A percentile compares a stretch with the other conserved stretches of the same genome.
Conservation (phyloP, 53 echinoderm and acorn worm species). For the Stichopus horrens region DNA sequence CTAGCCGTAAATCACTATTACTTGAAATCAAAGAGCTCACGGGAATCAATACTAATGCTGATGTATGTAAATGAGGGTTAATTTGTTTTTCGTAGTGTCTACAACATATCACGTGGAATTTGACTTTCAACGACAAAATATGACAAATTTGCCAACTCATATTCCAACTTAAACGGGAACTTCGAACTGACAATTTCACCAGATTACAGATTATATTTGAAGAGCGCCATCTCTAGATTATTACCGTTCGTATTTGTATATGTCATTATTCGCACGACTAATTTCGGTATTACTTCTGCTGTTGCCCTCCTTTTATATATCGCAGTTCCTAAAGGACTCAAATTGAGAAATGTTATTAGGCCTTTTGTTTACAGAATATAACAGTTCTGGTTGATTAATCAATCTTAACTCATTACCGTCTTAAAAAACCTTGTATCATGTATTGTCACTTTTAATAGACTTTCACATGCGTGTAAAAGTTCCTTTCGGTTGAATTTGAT, state of each 20-base stretch:
- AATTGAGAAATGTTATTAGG: background rate
- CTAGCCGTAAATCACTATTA: no score
- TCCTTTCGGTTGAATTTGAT: background rate
- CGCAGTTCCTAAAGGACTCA: background rate
- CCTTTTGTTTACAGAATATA: background rate
- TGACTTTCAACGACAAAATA: no score
- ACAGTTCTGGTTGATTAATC: conserved; percentile 3
- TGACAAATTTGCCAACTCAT: no score
- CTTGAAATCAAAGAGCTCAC: no score
- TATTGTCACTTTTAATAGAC: background rate
- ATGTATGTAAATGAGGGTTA: no score
- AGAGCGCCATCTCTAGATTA: no score
- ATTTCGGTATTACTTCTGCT: background rate
- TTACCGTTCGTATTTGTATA: background rate
- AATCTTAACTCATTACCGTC: background rate
- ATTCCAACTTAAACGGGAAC: no score
- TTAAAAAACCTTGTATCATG: background rate
- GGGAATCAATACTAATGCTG: no score
- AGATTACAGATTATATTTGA: no score
- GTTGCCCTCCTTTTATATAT: background rate
- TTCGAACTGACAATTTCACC: no score
- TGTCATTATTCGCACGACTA: background rate
- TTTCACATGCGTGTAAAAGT: background rate
- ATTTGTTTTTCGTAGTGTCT: no score
- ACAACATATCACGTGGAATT: no score